Base-by-base conservation (phyloP, 1,140 invertebrate genomes). In the Drosophila tsacasi region DNA sequence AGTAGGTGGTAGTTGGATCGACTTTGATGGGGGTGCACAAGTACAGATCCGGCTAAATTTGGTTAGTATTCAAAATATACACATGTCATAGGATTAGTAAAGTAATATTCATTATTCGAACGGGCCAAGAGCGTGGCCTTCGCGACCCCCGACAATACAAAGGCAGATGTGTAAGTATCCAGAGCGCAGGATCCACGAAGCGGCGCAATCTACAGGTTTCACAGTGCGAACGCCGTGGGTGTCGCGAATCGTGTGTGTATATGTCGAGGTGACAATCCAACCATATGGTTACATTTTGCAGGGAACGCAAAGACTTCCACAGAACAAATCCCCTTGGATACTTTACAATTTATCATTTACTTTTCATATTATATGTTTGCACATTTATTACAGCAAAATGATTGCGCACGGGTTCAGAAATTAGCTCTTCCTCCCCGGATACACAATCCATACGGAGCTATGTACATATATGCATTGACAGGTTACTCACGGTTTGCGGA, bases 11-110 rank as follows among this genome's bases (percentile, higher is more conserved):
- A 17, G 94, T 93, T 39, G 93, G 93, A 81, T 97, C 95, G 42
- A 98, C 94, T 93, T 96, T 96, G 19, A 97, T 95, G 15, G 97
- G 96, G 39, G 97, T 97, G 91, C 97, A 98, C 32, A 98, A 93
- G 91, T 98, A 98, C 21, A 97, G 93, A 93, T 98, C 97, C 64
- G 96, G 95, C 97, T 97, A 92, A 74, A 95, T 42, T 30, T 40
- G 12, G 68, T 71, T 74, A 76, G 54, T 83, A 69, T 63, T 47
- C 17, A 39, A 35, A 78, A 60, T 23, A 61, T 46, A 71, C 23
- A 27, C 55, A 61, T 27, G 17, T 47, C 17, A 76, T 25, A 13
- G 23, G 59, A 72, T 60, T 65, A 71, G 71, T 65, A 52, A 52
- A 58, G 46, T 42, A 35, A 27, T 40, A 42, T 50, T 39, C 15